These are phyloP conservation scores for Cyclura pinguis DNA, from an alignment of 2,797 vertebrate genomes.

Conservation along the genomic window DNA sequence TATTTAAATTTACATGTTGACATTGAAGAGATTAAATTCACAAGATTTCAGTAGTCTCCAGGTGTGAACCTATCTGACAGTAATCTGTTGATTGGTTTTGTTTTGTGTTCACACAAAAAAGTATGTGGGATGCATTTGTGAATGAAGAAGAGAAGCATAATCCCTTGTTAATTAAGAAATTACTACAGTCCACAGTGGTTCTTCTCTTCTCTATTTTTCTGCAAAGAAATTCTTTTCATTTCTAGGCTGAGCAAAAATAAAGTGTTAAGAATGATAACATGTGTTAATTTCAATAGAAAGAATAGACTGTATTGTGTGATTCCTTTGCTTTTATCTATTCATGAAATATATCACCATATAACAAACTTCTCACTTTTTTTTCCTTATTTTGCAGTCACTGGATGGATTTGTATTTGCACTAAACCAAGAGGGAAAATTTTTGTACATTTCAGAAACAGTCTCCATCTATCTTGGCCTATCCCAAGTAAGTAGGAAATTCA, in stretches of 20 bases:
- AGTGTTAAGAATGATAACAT: constrained; percentile 47
- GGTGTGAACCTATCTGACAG: constrained; percentile 63
- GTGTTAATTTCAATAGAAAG: constrained; percentile 30
- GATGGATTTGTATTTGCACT: constrained; percentile 99
- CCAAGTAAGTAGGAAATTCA: constrained; percentile 88
- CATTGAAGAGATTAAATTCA: constrained; percentile 56
- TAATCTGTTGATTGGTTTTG: constrained; percentile 72
- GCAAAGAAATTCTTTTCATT: constrained; percentile 21
- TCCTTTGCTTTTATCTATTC: constrained; percentile 42
- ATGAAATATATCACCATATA: constrained; percentile 50
- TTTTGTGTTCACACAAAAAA: constrained; percentile 62
- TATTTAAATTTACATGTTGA: constrained; percentile 69
- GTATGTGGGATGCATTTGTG: not conserved
- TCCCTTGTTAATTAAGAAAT: constrained; percentile 76
- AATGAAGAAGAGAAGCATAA: constrained; percentile 36
- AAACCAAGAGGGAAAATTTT: constrained; percentile 99
- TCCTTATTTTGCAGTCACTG: constrained; percentile 88
- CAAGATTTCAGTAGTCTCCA: constrained; percentile 62
- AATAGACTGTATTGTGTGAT: constrained; percentile 46
- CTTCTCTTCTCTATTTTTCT: constrained; percentile 33
- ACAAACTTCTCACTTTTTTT: constrained; percentile 66
- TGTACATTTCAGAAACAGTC: constrained; percentile 99
- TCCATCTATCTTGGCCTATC: constrained; percentile 99
- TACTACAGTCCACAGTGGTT: constrained; percentile 58
- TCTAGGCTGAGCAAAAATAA: constrained; percentile 26